A percentile compares a stretch with the other conserved stretches of the same genome.
Conservation (phyloP, 2,797 vertebrate species). For the Coregonus ussuriensis region DNA sequence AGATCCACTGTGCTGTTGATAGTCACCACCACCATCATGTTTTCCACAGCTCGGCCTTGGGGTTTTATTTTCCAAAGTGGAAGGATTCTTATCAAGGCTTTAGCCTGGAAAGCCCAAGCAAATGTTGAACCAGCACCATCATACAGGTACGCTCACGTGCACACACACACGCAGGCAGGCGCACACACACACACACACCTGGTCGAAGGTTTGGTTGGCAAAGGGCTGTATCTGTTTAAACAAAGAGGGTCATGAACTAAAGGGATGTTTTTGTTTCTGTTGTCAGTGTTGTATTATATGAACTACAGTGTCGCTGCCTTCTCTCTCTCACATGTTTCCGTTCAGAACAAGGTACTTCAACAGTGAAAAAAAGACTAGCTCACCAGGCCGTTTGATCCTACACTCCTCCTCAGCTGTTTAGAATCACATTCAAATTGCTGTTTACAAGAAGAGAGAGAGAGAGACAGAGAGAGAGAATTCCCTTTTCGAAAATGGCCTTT, state of each 20-base stretch:
- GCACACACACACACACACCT: constrained; percentile 15
- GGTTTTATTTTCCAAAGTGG: constrained; percentile 33
- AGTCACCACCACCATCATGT: constrained; percentile 25
- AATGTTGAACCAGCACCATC: constrained; percentile 38
- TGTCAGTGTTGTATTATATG: constrained; percentile 63
- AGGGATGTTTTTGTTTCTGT: constrained; percentile 72
- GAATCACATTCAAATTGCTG: constrained; percentile 75
- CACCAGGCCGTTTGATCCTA: constrained; percentile 56
- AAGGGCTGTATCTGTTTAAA: constrained; percentile 42
- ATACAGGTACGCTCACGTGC: constrained; percentile 5
- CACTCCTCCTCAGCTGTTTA: constrained; percentile 73
- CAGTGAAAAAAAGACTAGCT: constrained; percentile 41
- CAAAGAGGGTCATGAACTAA: constrained; percentile 62
- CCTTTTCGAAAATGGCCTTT: constrained; percentile 38
- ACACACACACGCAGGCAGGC: constrained; percentile 45
- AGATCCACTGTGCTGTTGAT: constrained; percentile 21
- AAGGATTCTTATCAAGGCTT: constrained; percentile 53
- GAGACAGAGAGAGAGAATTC: neutral
- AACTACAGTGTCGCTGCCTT: constrained; percentile 50
- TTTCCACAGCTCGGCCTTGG: constrained; percentile 52
- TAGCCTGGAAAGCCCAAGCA: constrained; percentile 43
- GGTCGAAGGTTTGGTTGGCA: constrained; percentile 29
- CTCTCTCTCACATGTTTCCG: constrained; percentile 54
- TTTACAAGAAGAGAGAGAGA: constrained; percentile 71
- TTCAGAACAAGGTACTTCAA: constrained; percentile 56